Base-by-base conservation (phyloP, 2,797 vertebrate species). In the Mus spretus region DNA sequence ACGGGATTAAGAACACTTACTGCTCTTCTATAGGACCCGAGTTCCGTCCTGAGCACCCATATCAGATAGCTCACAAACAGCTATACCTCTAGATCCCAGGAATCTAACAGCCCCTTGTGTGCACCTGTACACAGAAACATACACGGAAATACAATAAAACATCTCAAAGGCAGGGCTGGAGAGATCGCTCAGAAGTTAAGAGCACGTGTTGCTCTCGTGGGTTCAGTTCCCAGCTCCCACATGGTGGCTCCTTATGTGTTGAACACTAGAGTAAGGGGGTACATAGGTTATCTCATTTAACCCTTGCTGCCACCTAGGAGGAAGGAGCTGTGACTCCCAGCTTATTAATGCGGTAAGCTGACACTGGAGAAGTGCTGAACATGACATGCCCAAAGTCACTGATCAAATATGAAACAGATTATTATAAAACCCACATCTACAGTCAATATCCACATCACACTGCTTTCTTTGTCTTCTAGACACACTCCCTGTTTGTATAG, bases 401-500 rank as follows among this genome's bases (percentile, higher is more conserved):
- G 26, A n/a, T 81, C 88, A 72, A 74, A 65, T 77, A 28, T 24
- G 31, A n/a, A 77, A 19, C n/a, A 4, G 13, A 61, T 79, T 28
- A 37, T 79, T 87, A 79, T n/a, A 95, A 92, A 94, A 37, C 13
- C 6, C 14, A 40, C n/a, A 11, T 67, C 19, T 17, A n/a, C 1
- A 61, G n/a, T 67, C 34, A 82, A 67, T 6, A 75, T 22, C 40
- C 53, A 19, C 5, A 1, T 74, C 34, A 53, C 72, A 47, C 31
- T 89, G 8, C 9, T 40, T 67, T 79, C 44, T 83, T 47, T 74
- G 80, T 91, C 82, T 40, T 90, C 82, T 86, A 22, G 55, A 95
- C 63, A 86, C 4, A 89, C 50, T 77, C 19, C 7, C 53, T 81
- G 9, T 4, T 22, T 65, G 22, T 47, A 65, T 20, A 84, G 26